Evolutionary conservation across 2,888 invertebrate genomes (phyloP).

Genomic region (Drosophila infuscata): DNA sequence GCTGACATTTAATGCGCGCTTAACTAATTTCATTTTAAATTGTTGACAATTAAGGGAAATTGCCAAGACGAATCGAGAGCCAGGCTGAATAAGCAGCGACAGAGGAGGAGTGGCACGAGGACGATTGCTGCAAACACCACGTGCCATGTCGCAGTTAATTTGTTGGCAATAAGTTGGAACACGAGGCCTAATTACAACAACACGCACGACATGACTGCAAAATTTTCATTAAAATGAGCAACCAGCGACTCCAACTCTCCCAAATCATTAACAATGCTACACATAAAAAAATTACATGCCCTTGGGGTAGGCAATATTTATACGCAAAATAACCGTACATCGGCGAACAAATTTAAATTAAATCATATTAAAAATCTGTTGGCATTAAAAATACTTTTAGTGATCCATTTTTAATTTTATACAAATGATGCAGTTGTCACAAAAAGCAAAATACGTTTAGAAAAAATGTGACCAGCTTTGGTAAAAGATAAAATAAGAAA

Average conservation of each 20-base stretch:
- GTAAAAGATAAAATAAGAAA: not conserved
- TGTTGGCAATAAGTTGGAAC: conserved; percentile 83
- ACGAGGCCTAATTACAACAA: conserved; percentile 81
- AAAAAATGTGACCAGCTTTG: not conserved
- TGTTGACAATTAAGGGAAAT: conserved; percentile 82
- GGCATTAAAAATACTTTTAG: not conserved
- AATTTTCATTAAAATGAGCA: conserved; percentile 81
- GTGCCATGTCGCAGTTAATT: conserved; percentile 83
- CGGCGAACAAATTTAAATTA: not conserved
- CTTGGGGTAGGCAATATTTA: not conserved
- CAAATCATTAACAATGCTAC: conserved; percentile 10
- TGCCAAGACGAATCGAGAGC: conserved; percentile 74
- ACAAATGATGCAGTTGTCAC: not conserved
- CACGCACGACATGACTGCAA: conserved; percentile 79
- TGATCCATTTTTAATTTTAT: not conserved
- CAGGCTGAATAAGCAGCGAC: not conserved
- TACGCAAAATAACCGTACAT: not conserved
- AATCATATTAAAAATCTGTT: no score
- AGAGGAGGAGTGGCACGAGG: not conserved
- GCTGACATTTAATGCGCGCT: conserved; percentile 80
- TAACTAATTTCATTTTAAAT: conserved; percentile 82
- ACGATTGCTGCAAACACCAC: conserved; percentile 62
- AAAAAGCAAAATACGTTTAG: not conserved
- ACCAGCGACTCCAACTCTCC: conserved; percentile 5
- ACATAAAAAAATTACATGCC: not conserved